Percentiles rank a stretch among this genome's conserved stretches.
These are phyloP conservation scores for Danio albolineatus DNA, from an alignment of 2,797 vertebrate genomes.

Conservation along the genomic window DNA sequence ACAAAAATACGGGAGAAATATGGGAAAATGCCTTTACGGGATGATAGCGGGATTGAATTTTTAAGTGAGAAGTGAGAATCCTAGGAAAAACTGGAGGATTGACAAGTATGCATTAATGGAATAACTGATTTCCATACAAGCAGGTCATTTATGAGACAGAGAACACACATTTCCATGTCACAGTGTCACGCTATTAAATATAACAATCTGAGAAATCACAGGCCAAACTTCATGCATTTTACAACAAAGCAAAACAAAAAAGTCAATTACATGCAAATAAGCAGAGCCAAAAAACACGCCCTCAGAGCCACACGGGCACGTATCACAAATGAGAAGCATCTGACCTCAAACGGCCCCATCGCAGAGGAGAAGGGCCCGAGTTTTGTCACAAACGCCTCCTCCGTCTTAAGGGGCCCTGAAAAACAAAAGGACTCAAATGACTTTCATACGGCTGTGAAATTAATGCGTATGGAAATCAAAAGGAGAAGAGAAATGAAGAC, in stretches of 20 bases:
- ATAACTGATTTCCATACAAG: constrained; percentile 41
- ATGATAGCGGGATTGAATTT: too few species aligned
- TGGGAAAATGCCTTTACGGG: too few species aligned
- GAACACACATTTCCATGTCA: constrained; percentile 33
- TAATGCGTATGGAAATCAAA: constrained; percentile 36
- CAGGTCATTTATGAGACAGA: constrained; percentile 30
- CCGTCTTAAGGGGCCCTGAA: constrained; percentile 30
- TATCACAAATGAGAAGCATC: constrained; percentile 29
- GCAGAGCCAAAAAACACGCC: constrained; percentile 23
- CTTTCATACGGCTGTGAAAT: constrained; percentile 41
- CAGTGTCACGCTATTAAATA: constrained; percentile 23
- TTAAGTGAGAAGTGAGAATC: too few species aligned
- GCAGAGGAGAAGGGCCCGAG: constrained; percentile 10
- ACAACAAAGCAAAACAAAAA: constrained; percentile 12
- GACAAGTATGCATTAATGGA: not conserved
- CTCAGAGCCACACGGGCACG: not conserved
- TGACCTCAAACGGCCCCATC: constrained; percentile 35
- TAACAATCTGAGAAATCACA: constrained; percentile 33
- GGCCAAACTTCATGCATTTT: constrained; percentile 43
- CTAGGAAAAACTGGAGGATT: too few species aligned
- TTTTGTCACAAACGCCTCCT: constrained; percentile 36
- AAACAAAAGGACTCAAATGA: constrained; percentile 52
- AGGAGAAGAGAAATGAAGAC: not conserved
- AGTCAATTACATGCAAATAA: constrained; percentile 55
- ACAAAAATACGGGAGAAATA: too few species aligned